These are phyloP conservation scores for Coreius guichenoti DNA, from an alignment of 2,797 vertebrate species.

Conservation along the genomic window DNA sequence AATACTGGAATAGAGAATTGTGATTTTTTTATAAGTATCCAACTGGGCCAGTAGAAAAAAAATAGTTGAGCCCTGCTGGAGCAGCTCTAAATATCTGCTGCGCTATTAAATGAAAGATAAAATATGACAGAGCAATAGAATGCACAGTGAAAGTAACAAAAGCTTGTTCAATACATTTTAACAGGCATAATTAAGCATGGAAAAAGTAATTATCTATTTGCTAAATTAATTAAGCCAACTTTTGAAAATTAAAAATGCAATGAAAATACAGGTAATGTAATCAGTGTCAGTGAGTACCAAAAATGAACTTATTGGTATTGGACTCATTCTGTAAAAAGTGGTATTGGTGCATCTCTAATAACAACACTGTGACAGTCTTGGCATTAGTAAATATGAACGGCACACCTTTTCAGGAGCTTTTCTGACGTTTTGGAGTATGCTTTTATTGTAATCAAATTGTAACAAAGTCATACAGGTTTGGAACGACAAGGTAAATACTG, in stretches of 20 bases:
- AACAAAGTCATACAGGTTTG: not conserved
- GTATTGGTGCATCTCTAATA: not conserved
- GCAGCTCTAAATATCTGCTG: not conserved
- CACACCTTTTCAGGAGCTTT: not conserved
- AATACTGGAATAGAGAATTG: not conserved
- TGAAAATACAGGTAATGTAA: not conserved
- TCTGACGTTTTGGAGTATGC: not conserved
- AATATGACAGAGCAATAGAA: not conserved
- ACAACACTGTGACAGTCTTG: not conserved
- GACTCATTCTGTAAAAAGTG: not conserved
- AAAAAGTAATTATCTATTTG: not conserved
- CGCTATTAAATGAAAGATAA: not conserved
- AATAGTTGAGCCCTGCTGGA: not conserved
- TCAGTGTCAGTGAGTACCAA: not conserved
- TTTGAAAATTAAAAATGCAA: not conserved
- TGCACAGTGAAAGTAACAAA: not conserved
- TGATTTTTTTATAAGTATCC: not conserved
- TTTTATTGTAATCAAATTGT: not conserved
- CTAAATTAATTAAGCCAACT: not conserved
- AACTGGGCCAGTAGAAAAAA: not conserved
- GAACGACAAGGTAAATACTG: not conserved
- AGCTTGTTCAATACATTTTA: not conserved
- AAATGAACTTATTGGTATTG: not conserved
- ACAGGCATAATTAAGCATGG: not conserved
- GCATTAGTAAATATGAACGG: not conserved